Base-by-base conservation (phyloP, 1,140 invertebrate species). In the Drosophila auraria region DNA sequence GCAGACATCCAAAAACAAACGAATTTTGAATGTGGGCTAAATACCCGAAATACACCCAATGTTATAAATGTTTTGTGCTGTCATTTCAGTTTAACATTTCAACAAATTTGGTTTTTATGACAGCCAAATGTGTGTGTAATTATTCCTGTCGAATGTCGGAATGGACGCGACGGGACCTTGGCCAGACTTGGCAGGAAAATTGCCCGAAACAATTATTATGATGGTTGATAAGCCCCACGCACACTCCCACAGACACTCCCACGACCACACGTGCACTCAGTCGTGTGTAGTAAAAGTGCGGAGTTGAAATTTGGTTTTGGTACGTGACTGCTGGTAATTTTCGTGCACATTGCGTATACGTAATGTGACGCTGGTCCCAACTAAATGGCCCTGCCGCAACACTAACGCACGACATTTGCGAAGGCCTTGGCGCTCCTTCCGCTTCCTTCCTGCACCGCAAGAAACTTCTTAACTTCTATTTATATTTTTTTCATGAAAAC, bases 201-300 rank as follows among this genome's bases (percentile, higher is more conserved):
- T 59, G 80, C 66, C 50, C 44, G 30, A 57, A 79, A 76, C 70
- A 87, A 87, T 82, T 82, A 82, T 79, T 79, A 79, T 82, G 58
- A 82, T 72, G 66, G 62, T 38, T 59, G 66, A 78, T 63, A 65
- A 68, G 42, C 60, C 53, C 64, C 53, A 50, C 66, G 53, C 57
- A 42, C 56, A 66, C 54, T 20, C 70, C n/a, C 45, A 42, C 58
- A 57, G 30, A 47, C 70, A 69, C 65, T 30, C 49, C 12, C n/a
- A 40, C 7, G 14, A 25, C 25, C 49, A 61, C 60, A 70, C 60
- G 63, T 50, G 75, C 40, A 47, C 38, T 74, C 70, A 74, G 58
- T 62, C 72, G 72, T 78, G 62, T 54, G 56, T 75, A 69, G 50
- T 61, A 53, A 78, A 78, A 78, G 56, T 47, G 72, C 60, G 57